phyloP scores from a whole-genome alignment of 2,888 invertebrate genomes.

The Cerastis leucographa region DNA sequence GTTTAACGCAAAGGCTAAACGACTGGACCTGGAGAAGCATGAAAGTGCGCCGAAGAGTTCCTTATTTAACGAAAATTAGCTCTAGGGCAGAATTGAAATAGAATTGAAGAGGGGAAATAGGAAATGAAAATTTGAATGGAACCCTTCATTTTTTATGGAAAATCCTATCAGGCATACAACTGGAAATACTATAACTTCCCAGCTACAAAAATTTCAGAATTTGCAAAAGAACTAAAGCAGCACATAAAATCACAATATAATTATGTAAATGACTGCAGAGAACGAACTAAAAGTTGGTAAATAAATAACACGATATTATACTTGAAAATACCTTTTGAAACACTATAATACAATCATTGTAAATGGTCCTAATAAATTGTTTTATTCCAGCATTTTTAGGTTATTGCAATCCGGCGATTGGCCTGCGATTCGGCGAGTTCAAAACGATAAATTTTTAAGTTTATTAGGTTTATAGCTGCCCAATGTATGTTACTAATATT shows the following conservation, averaged over 20 bases:
- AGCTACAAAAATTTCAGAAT: not conserved
- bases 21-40: not conserved
- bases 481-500: not conserved
- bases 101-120: not conserved
- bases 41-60: not conserved
- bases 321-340: conserved; percentile 30
- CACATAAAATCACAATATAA: conserved; percentile 17
- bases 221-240: conserved; percentile 7
- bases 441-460: not conserved
- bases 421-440: not conserved
- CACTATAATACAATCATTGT: conserved; percentile 40
- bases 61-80: not conserved
- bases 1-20: not conserved
- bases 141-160: not conserved
- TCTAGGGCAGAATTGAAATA: too few species aligned
- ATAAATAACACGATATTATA: conserved; percentile 24
- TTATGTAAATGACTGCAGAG: conserved; percentile 49
- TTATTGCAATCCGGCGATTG: not conserved
- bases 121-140: not conserved
- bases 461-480: not conserved
- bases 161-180: not conserved
- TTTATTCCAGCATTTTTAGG: conserved; percentile 11
- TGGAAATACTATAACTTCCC: not conserved
- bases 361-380: conserved; percentile 41
- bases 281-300: conserved; percentile 14